Evolutionary conservation across 2,888 invertebrate species (phyloP).

Genomic region (Metacarcinus magister): DNA sequence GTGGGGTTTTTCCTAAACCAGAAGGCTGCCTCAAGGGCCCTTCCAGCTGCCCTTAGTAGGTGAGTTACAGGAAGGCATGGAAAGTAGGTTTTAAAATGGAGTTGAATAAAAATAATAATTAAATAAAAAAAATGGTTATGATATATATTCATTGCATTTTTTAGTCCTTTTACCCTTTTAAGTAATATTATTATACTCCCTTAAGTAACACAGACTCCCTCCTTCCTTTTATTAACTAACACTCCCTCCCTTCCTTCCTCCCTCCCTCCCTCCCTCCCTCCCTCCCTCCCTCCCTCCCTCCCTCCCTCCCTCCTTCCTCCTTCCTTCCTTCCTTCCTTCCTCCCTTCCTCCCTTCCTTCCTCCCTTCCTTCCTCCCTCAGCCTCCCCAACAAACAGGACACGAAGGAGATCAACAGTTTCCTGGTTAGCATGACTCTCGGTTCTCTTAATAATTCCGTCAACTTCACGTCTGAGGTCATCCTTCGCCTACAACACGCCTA

Average conservation of each 20-base stretch:
- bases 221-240: neutral
- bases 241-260: neutral
- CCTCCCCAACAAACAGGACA: neutral
- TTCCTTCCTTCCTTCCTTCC: neutral
- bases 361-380: neutral
- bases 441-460: neutral
- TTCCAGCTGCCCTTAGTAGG: conserved; percentile 53
- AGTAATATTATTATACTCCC: neutral
- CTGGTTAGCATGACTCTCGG: conserved; percentile 68
- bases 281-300: neutral
- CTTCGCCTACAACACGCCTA: conserved; percentile 55
- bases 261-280: neutral
- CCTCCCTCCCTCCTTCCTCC: neutral
- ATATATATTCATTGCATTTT: too few species aligned
- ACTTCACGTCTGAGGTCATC: conserved; percentile 4
- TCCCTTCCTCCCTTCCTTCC: neutral
- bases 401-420: conserved; percentile 67
- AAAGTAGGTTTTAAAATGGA: neutral
- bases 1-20: conserved; percentile 59
- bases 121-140: too few species aligned
- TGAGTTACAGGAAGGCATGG: neutral
- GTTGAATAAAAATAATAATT: neutral
- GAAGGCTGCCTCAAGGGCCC: conserved; percentile 37
- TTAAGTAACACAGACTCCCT: neutral
- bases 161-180: too few species aligned